Percentiles rank a stretch among this genome's conserved stretches.
phyloP scores from a whole-genome alignment of 2,113 vertebrate species.

The Rhabdomys dilectus region DNA sequence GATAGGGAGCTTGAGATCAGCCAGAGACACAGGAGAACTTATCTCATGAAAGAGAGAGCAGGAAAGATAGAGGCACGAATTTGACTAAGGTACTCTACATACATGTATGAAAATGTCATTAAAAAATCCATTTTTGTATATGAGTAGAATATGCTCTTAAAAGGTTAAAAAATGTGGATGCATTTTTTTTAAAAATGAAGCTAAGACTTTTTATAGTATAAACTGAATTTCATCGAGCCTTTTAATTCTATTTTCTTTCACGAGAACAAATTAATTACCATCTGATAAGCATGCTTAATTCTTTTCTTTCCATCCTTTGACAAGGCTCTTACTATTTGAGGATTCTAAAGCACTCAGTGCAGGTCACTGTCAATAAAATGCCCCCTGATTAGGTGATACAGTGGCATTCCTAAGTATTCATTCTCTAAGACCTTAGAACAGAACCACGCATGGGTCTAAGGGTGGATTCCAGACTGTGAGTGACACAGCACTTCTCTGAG shows the following conservation, averaged over 20 bases:
- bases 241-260: conserved; percentile 74
- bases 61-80: too few relatives aligned
- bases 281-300: conserved; percentile 80
- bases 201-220: conserved; percentile 68
- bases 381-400: neutral
- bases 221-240: conserved; percentile 71
- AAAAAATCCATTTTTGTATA: neutral
- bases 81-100: neutral
- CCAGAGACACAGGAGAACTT: neutral
- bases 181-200: conserved; percentile 38
- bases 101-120: neutral
- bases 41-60: neutral
- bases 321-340: conserved; percentile 75
- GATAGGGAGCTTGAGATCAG: neutral
- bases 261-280: conserved; percentile 82
- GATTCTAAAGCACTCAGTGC: conserved; percentile 75
- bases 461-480: neutral
- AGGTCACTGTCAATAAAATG: conserved; percentile 73
- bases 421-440: neutral
- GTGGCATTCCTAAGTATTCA: neutral
- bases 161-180: neutral
- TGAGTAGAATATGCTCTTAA: neutral
- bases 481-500: neutral
- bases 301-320: conserved; percentile 70
- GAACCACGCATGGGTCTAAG: neutral